These are phyloP conservation scores for Heliconius charithonia DNA, from an alignment of 2,888 invertebrate species.

Conservation along the genomic window DNA sequence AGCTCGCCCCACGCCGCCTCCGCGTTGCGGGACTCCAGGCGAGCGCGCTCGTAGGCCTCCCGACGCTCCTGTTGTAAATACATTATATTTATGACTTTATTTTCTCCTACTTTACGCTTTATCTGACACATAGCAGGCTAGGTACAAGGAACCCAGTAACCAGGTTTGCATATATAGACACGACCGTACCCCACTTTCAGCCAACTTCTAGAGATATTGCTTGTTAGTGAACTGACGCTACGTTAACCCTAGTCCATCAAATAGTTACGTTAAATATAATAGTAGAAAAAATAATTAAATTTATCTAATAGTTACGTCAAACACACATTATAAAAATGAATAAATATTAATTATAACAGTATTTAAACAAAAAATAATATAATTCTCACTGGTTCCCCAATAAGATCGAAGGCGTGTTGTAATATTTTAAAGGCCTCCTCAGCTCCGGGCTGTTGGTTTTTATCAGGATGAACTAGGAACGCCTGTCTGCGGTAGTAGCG, in stretches of 20 bases:
- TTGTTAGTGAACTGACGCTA: neutral
- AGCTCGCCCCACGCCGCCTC: conserved; percentile 95
- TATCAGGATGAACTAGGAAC: conserved; percentile 97
- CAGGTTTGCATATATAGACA: neutral
- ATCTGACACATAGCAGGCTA: neutral
- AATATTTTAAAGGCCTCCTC: conserved; percentile 98
- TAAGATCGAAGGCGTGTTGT: conserved; percentile 97
- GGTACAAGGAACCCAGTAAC: neutral
- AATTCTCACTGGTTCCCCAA: conserved; percentile 91
- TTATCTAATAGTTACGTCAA: too few species aligned
- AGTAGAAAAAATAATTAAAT: too few species aligned
- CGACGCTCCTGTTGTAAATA: conserved; percentile 86
- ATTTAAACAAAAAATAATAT: neutral
- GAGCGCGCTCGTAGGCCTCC: conserved; percentile 89
- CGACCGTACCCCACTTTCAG: neutral
- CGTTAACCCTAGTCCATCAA: too few species aligned
- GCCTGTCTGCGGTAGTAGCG: conserved; percentile 97
- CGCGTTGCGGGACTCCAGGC: conserved; percentile 89
- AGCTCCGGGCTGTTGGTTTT: conserved; percentile 96
- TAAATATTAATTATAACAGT: neutral
- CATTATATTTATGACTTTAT: neutral
- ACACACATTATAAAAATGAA: too few species aligned
- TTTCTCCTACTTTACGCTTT: neutral
- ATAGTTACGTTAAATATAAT: too few species aligned
- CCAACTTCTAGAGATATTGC: neutral